Conservation (phyloP, 2,113 vertebrate species). For the Marcusenius ussheri region DNA sequence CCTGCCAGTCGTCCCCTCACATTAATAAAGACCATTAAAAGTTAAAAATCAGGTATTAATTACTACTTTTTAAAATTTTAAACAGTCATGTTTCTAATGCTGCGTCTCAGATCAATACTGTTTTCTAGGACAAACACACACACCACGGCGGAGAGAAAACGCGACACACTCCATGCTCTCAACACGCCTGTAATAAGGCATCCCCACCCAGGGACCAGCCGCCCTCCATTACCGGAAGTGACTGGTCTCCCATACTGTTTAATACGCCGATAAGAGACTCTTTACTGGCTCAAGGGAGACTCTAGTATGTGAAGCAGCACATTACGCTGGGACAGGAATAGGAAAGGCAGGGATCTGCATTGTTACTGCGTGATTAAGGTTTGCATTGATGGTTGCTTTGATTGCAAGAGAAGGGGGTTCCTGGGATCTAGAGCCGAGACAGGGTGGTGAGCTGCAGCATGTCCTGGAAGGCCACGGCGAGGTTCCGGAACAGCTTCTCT, state of each 20-base stretch:
- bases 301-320: background rate
- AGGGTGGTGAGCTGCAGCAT: constrained; percentile 67
- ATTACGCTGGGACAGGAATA: too few relatives aligned
- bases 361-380: constrained; percentile 44
- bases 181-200: background rate
- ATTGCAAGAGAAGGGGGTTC: constrained; percentile 16
- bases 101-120: background rate
- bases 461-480: constrained; percentile 67
- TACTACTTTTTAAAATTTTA: background rate
- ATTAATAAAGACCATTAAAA: background rate
- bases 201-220: background rate
- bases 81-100: background rate
- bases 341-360: constrained; percentile 42
- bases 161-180: background rate
- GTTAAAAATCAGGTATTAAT: background rate
- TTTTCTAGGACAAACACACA: background rate
- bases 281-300: background rate
- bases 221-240: background rate
- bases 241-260: background rate
- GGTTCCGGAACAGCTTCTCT: constrained; percentile 61
- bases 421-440: constrained; percentile 63
- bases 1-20: background rate
- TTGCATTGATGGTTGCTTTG: constrained; percentile 71
- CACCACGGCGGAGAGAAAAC: background rate
- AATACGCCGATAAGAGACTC: background rate